phyloP scores from a whole-genome alignment of 1,140 invertebrate genomes.

The Pseudomyrmex concolor region DNA sequence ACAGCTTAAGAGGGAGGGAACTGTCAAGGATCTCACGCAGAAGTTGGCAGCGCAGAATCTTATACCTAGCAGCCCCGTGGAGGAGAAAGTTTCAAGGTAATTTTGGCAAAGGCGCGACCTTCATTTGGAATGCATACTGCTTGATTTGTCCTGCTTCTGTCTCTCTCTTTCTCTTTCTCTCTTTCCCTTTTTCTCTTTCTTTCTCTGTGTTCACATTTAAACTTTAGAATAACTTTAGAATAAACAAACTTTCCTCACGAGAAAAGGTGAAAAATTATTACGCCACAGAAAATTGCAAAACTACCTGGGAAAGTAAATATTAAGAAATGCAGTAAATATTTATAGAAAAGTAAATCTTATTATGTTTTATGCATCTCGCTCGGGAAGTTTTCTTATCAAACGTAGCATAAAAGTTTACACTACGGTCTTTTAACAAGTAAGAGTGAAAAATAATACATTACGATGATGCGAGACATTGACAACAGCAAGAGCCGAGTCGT shows the following conservation, averaged over 20 bases:
- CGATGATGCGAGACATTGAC: background rate
- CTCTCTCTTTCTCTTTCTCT: background rate
- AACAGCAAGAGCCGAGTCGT: background rate
- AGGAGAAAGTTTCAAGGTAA: slow-evolving; percentile 85
- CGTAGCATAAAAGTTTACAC: background rate
- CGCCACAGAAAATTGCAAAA: background rate
- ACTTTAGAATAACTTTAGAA: background rate
- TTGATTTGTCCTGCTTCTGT: slow-evolving; percentile 8
- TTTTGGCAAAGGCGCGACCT: slow-evolving; percentile 47
- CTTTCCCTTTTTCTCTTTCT: too few relatives aligned
- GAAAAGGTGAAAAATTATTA: background rate
- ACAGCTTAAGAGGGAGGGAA: slow-evolving; percentile 90
- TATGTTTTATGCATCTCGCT: background rate
- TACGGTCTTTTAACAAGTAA: background rate
- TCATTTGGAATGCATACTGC: slow-evolving; percentile 9
- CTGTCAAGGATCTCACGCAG: slow-evolving; percentile 94
- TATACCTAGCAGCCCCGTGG: slow-evolving; percentile 86
- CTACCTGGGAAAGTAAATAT: background rate
- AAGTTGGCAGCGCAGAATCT: slow-evolving; percentile 90
- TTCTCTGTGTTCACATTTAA: background rate
- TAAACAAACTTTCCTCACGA: background rate
- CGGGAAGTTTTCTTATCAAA: slow-evolving; percentile 5
- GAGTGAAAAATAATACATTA: slow-evolving; percentile 24
- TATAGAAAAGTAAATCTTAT: background rate
- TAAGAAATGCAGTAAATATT: background rate